Evolutionary conservation across 1,140 invertebrate species (phyloP).

Genomic region (Meteorus sp.): DNA sequence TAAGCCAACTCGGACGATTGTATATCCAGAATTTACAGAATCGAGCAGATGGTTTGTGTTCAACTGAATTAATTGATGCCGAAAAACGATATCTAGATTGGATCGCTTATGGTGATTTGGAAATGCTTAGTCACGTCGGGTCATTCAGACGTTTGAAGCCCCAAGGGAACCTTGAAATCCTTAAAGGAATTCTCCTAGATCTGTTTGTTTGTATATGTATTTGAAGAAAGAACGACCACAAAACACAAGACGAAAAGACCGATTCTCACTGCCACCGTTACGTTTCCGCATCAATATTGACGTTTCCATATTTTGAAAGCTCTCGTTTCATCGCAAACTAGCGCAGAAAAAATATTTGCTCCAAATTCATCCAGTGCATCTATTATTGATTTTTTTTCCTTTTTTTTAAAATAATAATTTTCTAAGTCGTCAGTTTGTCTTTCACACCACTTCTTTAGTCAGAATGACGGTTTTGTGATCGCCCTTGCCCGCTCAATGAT

Average conservation of each 20-base stretch:
- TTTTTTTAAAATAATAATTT: too few species aligned
- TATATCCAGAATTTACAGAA: conserved; percentile 38
- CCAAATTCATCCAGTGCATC: too few species aligned
- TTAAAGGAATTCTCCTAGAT: conserved; percentile 51
- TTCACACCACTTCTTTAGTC: too few species aligned
- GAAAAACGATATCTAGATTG: conserved; percentile 40
- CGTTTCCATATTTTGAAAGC: too few species aligned
- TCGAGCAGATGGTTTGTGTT: conserved; percentile 21
- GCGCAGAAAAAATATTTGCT: too few species aligned
- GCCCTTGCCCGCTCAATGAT: conserved; percentile 8
- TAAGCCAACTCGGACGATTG: conserved; percentile 42
- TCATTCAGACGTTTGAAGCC: conserved; percentile 39
- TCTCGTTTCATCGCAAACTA: too few species aligned
- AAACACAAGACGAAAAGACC: too few species aligned
- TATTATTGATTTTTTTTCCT: not conserved
- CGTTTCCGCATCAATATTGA: conserved; percentile 10
- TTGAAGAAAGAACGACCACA: too few species aligned
- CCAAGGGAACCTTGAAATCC: conserved; percentile 46
- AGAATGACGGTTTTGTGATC: conserved; percentile 22
- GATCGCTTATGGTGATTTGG: conserved; percentile 37
- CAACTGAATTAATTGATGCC: conserved; percentile 21
- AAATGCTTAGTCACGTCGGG: conserved; percentile 35
- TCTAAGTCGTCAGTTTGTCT: too few species aligned
- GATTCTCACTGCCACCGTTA: not conserved
- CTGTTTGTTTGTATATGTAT: conserved; percentile 53